Base-by-base conservation (phyloP, 2,113 vertebrate species). In the Tenrec ecaudatus region DNA sequence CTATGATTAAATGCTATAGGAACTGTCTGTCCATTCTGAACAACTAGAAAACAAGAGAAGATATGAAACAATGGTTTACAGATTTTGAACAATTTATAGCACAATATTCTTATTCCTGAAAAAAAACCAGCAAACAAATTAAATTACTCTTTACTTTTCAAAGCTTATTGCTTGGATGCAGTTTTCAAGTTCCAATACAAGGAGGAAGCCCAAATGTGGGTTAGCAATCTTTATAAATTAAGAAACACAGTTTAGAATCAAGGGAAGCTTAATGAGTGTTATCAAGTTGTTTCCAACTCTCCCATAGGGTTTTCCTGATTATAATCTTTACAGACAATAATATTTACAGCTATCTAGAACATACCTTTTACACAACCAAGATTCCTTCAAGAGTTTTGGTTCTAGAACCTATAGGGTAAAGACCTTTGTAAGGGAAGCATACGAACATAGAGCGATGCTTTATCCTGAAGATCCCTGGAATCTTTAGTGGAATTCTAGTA, bases 11-110 rank as follows among this genome's bases (percentile, higher is more conserved):
- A 92, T 60, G 9, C 25, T 60, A 90, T 1, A 79, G 57, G 47
- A 86, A 89, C 43, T 73, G 60, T 23, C 86, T 86, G n/a, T 15
- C 71, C 62, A 57, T 43, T 89, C 53, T 66, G 40, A 71, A 89
- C 27, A 75, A 77, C 25, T 82, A 60, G 38, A 90, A 78, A 79
- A 66, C 69, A 23, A 75, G 66, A 82, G n/a, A 62, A 86, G 66
- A 16, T 38, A 68, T 75, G 16, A 36, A 87, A 38, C 38, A 93
- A 62, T 68, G 58, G 4, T 69, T 81, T 91, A 82, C 85, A 85
- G 68, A 71, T 36, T 53, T 0, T 81, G 31, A 16, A 77, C 27
- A 88, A 81, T 25, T 33, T 86, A 14, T 19, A 69, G 43, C 69
- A 71, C 20, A 31, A 38, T 86, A 88, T 85, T 91, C 43, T 29